Evolutionary conservation across 2,888 invertebrate species (phyloP), one percentile per base, ranked within the genome.

Genomic region (Eurois occulta): DNA sequence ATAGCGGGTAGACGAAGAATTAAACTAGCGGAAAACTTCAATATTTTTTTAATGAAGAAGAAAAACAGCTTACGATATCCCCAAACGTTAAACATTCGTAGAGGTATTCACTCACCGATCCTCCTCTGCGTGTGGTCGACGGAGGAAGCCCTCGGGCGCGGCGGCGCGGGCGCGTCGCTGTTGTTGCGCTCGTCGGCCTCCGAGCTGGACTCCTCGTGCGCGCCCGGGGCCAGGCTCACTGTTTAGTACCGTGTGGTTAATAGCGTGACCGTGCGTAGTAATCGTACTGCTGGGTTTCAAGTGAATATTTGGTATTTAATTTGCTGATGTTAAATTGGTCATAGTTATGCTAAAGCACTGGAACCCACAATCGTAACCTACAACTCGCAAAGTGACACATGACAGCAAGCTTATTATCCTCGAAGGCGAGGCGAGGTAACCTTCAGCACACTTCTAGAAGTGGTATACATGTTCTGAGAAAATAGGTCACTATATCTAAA

Each of bases 131-230:
- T 97, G 90, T 98, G 97, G 90, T 98, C 98, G 18, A 97, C 97
- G 52, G 97, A 97, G 73, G 97, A 97, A 72, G 98, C 97, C 72
- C 98, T 94, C 0, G 98, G 97, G 80, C 98, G 96, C 3, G 97
- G 97, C 3, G 97, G 97, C 16, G 65, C 78, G 21, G 66, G 97
- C 73, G 94, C 95, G 41, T 87, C 90, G 2, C 90, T 91, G 73
- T 91, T 91, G n/a, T 89, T 74, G 68, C 87, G 70, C 52, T 92
- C 95, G 76, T 97, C 97, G 0, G 95, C 93, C 91, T 98, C 98
- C 0, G 98, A 98, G 89, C 98, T 98, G 70, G 98, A 98, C 94
- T 98, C 98, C 92, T 98, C 98, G 86, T 98, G 98, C 21, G 97
- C 98, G n/a, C 97, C 97, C 84, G 97, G 97, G 89, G 97, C 97